A percentile compares a stretch with the other conserved stretches of the same genome.
Evolutionary conservation across 2,797 vertebrate genomes (phyloP).

Genomic region (Catharus ustulatus): DNA sequence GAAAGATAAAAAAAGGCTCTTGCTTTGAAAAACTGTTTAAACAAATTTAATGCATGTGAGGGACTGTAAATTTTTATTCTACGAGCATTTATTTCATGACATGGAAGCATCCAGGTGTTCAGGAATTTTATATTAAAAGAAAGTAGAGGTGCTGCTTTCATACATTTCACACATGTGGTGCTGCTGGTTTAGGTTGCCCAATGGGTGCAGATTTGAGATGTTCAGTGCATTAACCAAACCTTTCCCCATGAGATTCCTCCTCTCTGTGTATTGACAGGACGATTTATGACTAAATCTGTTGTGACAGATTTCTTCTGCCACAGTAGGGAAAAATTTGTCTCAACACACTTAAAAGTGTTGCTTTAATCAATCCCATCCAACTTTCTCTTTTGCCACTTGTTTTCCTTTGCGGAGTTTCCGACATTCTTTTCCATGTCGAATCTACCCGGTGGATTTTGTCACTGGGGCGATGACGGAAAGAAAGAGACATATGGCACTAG

Average conservation of each 20-base stretch:
- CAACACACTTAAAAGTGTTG: slow-evolving; percentile 9
- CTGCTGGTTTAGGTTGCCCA: not conserved
- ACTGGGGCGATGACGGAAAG: not conserved
- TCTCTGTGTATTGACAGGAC: not conserved
- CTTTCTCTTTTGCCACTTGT: slow-evolving; percentile 15
- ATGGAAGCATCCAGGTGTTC: slow-evolving; percentile 63
- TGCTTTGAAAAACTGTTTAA: slow-evolving; percentile 80
- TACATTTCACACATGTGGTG: not conserved
- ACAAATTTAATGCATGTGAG: slow-evolving; percentile 80
- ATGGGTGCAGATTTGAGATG: not conserved
- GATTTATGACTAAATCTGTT: not conserved
- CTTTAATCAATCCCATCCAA: slow-evolving; percentile 59
- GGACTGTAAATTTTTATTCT: slow-evolving; percentile 82
- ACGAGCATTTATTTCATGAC: slow-evolving; percentile 74
- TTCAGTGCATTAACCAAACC: not conserved
- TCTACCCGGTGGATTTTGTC: not conserved
- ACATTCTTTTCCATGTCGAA: slow-evolving; percentile 5
- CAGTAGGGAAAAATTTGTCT: slow-evolving; percentile 40
- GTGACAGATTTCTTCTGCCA: slow-evolving; percentile 8
- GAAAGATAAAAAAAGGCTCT: slow-evolving; percentile 29
- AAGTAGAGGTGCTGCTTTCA: slow-evolving; percentile 24
- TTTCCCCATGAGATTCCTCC: not conserved
- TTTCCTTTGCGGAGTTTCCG: slow-evolving; percentile 11
- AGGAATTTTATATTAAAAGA: slow-evolving; percentile 54
- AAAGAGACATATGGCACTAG: slow-evolving; percentile 59